These are phyloP conservation scores for Osmerus mordax DNA, from an alignment of 2,113 vertebrate species.

Conservation along the genomic window DNA sequence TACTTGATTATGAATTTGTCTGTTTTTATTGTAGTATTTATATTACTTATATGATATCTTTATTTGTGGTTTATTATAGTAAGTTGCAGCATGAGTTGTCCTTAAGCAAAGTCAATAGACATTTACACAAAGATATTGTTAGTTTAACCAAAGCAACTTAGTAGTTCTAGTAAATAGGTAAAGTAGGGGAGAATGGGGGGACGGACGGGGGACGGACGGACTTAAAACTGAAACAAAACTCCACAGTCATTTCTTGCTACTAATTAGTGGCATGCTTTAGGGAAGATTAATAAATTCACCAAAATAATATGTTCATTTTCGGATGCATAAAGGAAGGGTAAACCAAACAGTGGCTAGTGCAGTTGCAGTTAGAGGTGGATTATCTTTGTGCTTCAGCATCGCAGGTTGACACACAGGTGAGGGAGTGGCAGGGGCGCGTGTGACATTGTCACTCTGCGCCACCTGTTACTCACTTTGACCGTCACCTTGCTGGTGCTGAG, in stretches of 20 bases:
- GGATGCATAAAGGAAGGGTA: not conserved
- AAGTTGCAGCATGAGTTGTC: too few relatives aligned
- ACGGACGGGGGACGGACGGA: too few relatives aligned
- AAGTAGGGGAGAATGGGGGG: too few relatives aligned
- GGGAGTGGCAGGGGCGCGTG: constrained; percentile 38
- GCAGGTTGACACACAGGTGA: constrained; percentile 35
- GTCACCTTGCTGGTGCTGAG: constrained; percentile 83
- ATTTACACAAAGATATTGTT: too few relatives aligned
- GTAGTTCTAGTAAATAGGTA: too few relatives aligned
- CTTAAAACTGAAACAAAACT: not conserved
- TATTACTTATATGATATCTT: too few relatives aligned
- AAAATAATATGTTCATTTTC: too few relatives aligned
- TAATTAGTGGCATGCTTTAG: constrained; percentile 7
- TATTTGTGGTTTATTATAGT: too few relatives aligned
- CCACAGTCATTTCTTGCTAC: not conserved
- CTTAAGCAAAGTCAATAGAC: too few relatives aligned
- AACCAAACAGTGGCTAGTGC: not conserved
- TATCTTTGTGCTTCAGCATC: not conserved
- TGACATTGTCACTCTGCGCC: constrained; percentile 38
- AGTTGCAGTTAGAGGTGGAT: constrained; percentile 8
- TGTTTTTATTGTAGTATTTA: too few relatives aligned
- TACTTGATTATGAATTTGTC: too few relatives aligned
- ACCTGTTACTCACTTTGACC: constrained; percentile 95
- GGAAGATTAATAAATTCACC: not conserved
- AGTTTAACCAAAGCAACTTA: too few relatives aligned